Conservation (phyloP, 1,140 invertebrate species). For the Aphelenchoides fujianensis region DNA sequence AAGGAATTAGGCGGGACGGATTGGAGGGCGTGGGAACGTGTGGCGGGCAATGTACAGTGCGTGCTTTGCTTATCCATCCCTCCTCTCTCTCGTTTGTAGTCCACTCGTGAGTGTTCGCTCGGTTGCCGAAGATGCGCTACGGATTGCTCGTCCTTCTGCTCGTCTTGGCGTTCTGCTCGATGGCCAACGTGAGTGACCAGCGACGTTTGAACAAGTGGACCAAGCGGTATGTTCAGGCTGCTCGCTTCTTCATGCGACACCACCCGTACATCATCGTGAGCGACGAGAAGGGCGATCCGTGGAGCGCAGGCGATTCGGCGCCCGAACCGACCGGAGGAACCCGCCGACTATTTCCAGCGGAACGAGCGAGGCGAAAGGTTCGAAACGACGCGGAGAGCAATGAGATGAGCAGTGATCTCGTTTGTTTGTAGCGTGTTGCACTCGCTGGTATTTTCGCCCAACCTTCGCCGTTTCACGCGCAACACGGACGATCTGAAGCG, state of each 20-base stretch:
- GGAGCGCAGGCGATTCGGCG: not conserved
- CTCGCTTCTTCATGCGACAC: not conserved
- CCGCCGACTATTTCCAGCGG: slow-evolving; percentile 1
- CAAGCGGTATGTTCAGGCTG: not conserved
- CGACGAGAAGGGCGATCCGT: not conserved
- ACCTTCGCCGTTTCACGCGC: slow-evolving; percentile 11
- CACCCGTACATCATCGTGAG: not conserved
- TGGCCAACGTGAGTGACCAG: not conserved
- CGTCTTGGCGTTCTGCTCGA: too few relatives aligned
- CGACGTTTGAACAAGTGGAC: not conserved
- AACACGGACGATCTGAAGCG: slow-evolving; percentile 22
- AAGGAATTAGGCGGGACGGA: too few relatives aligned
- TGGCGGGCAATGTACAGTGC: too few relatives aligned
- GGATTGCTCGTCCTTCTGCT: not conserved
- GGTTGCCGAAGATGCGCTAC: too few relatives aligned
- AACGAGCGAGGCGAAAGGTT: not conserved
- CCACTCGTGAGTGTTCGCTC: too few relatives aligned
- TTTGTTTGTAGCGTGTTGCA: not conserved
- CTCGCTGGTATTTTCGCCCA: slow-evolving; percentile 4
- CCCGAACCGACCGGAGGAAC: not conserved
- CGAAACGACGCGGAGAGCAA: too few relatives aligned
- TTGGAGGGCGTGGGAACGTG: too few relatives aligned
- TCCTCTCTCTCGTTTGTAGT: too few relatives aligned
- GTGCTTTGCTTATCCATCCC: too few relatives aligned
- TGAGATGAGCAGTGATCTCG: too few relatives aligned